phyloP scores from a whole-genome alignment of 2,888 invertebrate species.

The Dermolepida albohirtum region DNA sequence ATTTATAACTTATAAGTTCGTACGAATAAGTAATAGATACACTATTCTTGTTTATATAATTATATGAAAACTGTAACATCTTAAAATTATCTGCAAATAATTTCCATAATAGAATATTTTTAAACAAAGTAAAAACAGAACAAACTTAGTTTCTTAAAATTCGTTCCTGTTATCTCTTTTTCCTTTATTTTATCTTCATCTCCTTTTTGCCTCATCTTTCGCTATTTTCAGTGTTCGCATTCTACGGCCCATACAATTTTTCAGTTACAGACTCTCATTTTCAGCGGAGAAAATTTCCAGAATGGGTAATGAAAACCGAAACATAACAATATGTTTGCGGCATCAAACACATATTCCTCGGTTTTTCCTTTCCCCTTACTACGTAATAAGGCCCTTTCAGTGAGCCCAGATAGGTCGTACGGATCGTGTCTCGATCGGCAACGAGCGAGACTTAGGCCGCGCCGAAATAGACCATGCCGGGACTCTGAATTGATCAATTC shows the following conservation, averaged over 20 bases:
- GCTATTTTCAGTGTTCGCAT: slow-evolving; percentile 28
- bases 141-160: slow-evolving; percentile 14
- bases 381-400: slow-evolving; percentile 64
- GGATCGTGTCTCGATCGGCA: slow-evolving; percentile 62
- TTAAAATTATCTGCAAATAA: too few species aligned
- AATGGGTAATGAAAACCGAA: slow-evolving; percentile 49
- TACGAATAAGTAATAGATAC: too few species aligned
- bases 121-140: slow-evolving; percentile 4
- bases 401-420: slow-evolving; percentile 62
- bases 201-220: slow-evolving; percentile 13
- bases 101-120: slow-evolving; percentile 8
- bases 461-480: slow-evolving; percentile 62
- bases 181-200: not conserved
- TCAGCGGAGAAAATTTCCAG: slow-evolving; percentile 41
- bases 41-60: too few species aligned
- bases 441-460: slow-evolving; percentile 56
- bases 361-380: slow-evolving; percentile 63
- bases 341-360: slow-evolving; percentile 64
- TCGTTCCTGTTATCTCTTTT: slow-evolving; percentile 19
- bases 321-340: slow-evolving; percentile 64
- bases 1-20: too few species aligned
- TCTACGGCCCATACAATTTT: slow-evolving; percentile 38
- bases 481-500: slow-evolving; percentile 66
- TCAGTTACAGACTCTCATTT: slow-evolving; percentile 39
- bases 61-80: too few species aligned